Evolutionary conservation across 2,113 vertebrate species (phyloP).

Genomic region (Pterocles gutturalis): DNA sequence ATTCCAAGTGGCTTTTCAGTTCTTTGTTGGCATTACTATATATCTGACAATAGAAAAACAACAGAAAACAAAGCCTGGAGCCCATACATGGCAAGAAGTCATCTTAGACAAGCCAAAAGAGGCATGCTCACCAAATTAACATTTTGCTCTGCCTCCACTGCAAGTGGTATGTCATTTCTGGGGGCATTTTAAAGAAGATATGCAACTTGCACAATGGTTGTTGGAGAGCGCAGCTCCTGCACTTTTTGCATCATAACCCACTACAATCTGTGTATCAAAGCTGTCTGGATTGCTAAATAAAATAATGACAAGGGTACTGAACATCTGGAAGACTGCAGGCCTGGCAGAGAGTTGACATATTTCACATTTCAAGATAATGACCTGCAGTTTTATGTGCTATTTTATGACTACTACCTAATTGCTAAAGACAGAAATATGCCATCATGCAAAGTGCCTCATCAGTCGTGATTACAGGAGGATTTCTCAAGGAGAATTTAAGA

Average conservation of each 20-base stretch:
- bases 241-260: background rate
- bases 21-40: background rate
- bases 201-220: background rate
- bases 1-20: background rate
- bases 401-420: background rate
- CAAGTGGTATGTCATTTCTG: background rate
- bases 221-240: background rate
- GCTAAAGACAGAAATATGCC: background rate
- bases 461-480: background rate
- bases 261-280: background rate
- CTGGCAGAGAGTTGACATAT: background rate
- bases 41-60: background rate
- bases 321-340: conserved; percentile 12
- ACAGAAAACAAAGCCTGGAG: conserved; percentile 5
- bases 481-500: background rate
- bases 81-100: background rate
- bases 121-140: background rate
- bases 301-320: background rate
- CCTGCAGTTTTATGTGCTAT: background rate
- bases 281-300: background rate
- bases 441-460: background rate
- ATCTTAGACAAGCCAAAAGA: background rate
- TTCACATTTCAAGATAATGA: background rate
- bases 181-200: background rate
- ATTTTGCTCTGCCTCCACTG: background rate